Evolutionary conservation across 2,888 invertebrate genomes (phyloP).

Genomic region (Formica aserva): DNA sequence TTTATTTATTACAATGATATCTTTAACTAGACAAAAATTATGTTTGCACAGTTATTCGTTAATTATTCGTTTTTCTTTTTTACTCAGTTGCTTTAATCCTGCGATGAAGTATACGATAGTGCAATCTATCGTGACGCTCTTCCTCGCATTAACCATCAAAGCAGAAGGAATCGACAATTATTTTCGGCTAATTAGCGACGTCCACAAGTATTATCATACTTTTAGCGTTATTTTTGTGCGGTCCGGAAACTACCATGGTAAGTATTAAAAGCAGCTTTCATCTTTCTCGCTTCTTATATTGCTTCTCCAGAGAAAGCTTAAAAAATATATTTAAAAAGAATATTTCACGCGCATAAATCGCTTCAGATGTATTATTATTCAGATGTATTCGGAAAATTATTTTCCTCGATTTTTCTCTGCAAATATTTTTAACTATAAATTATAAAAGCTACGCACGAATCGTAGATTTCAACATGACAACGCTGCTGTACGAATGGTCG

Average conservation of each 20-base stretch:
- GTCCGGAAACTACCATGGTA: conserved; percentile 57
- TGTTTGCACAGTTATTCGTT: not conserved
- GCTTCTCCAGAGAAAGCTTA: not conserved
- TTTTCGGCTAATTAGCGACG: conserved; percentile 60
- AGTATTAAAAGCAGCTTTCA: conserved; percentile 34
- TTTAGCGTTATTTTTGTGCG: conserved; percentile 71
- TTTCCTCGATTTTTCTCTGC: not conserved
- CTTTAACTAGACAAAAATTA: not conserved
- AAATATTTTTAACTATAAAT: not conserved
- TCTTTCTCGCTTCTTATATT: not conserved
- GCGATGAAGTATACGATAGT: conserved; percentile 1
- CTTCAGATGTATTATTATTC: not conserved
- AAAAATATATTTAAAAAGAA: not conserved
- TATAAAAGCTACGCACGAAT: not conserved
- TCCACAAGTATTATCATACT: conserved; percentile 69
- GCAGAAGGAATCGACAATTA: conserved; percentile 49
- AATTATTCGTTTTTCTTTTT: not conserved
- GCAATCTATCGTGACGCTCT: not conserved
- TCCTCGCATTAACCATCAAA: not conserved
- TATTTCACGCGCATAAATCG: no score
- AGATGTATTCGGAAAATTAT: not conserved
- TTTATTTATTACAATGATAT: not conserved
- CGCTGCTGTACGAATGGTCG: conserved; percentile 58
- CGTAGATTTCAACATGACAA: conserved; percentile 62
- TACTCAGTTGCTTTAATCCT: not conserved